Percentiles rank a stretch among this genome's conserved stretches.
Conservation (phyloP, 2,113 vertebrate species). For the Australoheros scitulus region DNA sequence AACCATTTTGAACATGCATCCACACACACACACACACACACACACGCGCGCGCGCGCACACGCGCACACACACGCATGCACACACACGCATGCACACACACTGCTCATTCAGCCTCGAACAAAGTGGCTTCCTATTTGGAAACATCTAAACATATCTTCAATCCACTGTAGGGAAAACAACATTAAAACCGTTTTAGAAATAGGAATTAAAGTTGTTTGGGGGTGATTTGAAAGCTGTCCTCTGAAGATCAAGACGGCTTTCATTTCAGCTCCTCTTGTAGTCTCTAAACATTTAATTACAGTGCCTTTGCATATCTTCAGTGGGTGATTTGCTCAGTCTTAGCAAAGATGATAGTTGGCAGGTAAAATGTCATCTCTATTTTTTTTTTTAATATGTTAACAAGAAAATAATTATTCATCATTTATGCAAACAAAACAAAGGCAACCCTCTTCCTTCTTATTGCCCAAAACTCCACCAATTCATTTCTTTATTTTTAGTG, state of each 20-base stretch:
- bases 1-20: neutral
- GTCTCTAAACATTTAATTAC: conserved; percentile 56
- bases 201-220: conserved; percentile 51
- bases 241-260: conserved; percentile 47
- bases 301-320: conserved; percentile 19
- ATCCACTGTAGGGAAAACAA: conserved; percentile 15
- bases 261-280: conserved; percentile 34
- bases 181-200: conserved; percentile 45
- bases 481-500: neutral
- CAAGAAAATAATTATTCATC: neutral
- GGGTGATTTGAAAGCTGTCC: conserved; percentile 49
- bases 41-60: neutral
- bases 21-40: neutral
- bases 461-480: neutral
- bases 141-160: conserved; percentile 26
- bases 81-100: neutral
- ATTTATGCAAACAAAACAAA: conserved; percentile 32
- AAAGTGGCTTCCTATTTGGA: conserved; percentile 37
- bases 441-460: neutral
- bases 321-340: conserved; percentile 30
- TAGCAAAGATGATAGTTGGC: conserved; percentile 31
- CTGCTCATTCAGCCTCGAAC: conserved; percentile 52
- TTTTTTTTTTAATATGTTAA: neutral
- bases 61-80: neutral
- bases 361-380: conserved; percentile 34